Evolutionary conservation across 2,888 invertebrate genomes (phyloP), one percentile per base, ranked within the genome.

Genomic region (Muschampia plurimacula): DNA sequence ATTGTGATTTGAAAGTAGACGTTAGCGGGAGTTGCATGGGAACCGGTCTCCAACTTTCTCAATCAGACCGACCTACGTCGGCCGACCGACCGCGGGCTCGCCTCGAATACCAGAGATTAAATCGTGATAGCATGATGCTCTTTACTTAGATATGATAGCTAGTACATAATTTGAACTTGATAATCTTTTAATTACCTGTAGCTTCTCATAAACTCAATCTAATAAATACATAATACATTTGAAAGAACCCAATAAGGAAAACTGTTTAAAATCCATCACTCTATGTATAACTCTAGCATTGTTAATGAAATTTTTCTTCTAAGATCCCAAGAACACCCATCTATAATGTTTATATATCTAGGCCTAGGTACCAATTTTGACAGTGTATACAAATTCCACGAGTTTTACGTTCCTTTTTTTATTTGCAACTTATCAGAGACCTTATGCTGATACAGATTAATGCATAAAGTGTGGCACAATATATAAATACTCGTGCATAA

Each of bases 1-100:
- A 93, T 93, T 93, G 92, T 93, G 87, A 90, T 89, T 91, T 91
- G 93, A 93, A 94, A 94, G 93, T 93, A 91, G 92, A 90, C 90
- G 87, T 86, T 82, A 84, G 86, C 87, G 85, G 89, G 87, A 89
- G 89, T 78, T 49, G 67, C 66, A 67, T 72, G 79, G 83, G 83
- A 86, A 93, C 94, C 93, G 94, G 93, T 93, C 86, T 82, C 83
- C 82, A 87, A 90, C 93, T 93, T 94, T 94, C 94, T 93, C 90
- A 91, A 91, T 91, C 90, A 92, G 85, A 80, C 89, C 90, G 86
- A 80, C 89, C 90, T 87, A 89, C 90, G 88, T 83, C 78, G 76
- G 59, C 70, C 74, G 71, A 59, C 70, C 74, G 74, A 60, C 60
- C 75, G 76, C 76, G 75, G 76, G 59, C 66, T 65, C 60, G 66